phyloP scores from a whole-genome alignment of 1,140 invertebrate genomes.

The Heliconius melpomene region DNA sequence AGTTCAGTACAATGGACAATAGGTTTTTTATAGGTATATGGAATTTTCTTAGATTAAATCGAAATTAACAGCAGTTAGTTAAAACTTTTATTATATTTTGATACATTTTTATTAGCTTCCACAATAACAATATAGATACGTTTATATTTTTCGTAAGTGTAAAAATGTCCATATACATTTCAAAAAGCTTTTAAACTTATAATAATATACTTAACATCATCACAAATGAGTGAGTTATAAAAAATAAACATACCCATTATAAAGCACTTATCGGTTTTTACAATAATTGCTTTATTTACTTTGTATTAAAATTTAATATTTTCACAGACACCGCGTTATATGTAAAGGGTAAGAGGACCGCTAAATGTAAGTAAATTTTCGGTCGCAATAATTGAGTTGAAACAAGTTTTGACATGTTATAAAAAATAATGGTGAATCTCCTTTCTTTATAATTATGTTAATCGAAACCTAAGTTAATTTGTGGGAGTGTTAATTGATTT shows the following conservation, averaged over 20 bases:
- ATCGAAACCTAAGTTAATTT: conserved; percentile 36
- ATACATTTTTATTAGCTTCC: neutral
- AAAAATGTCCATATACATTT: neutral
- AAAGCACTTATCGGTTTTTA: conserved; percentile 4
- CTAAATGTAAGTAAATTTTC: conserved; percentile 18
- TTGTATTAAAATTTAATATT: conserved; percentile 16
- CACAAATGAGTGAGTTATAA: conserved; percentile 3
- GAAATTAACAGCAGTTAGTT: neutral
- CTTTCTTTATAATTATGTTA: conserved; percentile 36
- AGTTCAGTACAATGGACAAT: conserved; percentile 2
- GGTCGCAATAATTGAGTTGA: conserved; percentile 24
- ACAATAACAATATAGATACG: conserved; percentile 6
- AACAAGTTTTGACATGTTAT: conserved; percentile 30
- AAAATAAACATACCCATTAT: conserved; percentile 2
- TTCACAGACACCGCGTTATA: conserved; percentile 12
- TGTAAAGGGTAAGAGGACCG: conserved; percentile 19
- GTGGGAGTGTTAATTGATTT: conserved; percentile 37
- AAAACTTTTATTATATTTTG: neutral
- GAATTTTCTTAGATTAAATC: neutral
- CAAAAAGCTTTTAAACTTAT: conserved; percentile 9
- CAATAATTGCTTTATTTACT: conserved; percentile 30
- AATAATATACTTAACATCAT: neutral
- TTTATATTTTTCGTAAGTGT: neutral
- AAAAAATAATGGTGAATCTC: conserved; percentile 33
- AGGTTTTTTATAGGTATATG: neutral